A percentile compares a stretch with the other conserved stretches of the same genome.
Evolutionary conservation across 2,113 vertebrate genomes (phyloP).

Genomic region (Anoura caudifer): DNA sequence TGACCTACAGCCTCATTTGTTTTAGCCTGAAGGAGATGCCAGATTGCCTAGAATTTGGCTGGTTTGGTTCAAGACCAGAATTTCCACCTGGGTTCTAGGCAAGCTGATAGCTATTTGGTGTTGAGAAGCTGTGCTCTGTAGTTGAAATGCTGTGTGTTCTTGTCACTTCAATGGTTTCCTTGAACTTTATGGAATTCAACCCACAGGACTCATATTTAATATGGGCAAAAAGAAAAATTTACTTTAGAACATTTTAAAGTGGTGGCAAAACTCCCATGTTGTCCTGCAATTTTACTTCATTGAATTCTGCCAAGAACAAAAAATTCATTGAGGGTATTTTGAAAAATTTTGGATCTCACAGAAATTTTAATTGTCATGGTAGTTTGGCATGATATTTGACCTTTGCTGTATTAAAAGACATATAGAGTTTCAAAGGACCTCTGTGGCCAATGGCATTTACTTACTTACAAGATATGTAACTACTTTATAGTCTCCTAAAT

Average conservation of each 20-base stretch:
- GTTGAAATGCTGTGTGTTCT: not conserved
- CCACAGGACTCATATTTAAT: constrained; percentile 46
- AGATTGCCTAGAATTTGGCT: not conserved
- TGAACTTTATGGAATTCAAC: constrained; percentile 62
- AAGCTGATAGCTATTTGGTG: not conserved
- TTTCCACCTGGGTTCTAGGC: constrained; percentile 44
- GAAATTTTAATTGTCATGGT: constrained; percentile 34
- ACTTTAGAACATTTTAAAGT: constrained; percentile 51
- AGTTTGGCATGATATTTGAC: constrained; percentile 44
- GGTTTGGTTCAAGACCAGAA: constrained; percentile 43
- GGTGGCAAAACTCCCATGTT: constrained; percentile 46
- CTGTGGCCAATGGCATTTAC: constrained; percentile 36
- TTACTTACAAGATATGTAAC: constrained; percentile 51
- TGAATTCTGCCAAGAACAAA: constrained; percentile 42
- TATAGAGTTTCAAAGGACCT: constrained; percentile 62
- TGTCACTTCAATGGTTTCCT: constrained; percentile 42
- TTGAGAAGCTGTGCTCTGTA: not conserved
- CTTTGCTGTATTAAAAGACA: constrained; percentile 53
- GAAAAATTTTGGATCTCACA: constrained; percentile 38
- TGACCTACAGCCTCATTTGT: not conserved
- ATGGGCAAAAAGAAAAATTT: not conserved
- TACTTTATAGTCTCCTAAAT: constrained; percentile 33
- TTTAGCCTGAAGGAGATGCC: not conserved
- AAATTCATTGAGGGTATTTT: not conserved
- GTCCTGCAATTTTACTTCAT: constrained; percentile 39